Evolutionary conservation across 2,113 vertebrate species (phyloP).

Genomic region (Istiophorus platypterus): DNA sequence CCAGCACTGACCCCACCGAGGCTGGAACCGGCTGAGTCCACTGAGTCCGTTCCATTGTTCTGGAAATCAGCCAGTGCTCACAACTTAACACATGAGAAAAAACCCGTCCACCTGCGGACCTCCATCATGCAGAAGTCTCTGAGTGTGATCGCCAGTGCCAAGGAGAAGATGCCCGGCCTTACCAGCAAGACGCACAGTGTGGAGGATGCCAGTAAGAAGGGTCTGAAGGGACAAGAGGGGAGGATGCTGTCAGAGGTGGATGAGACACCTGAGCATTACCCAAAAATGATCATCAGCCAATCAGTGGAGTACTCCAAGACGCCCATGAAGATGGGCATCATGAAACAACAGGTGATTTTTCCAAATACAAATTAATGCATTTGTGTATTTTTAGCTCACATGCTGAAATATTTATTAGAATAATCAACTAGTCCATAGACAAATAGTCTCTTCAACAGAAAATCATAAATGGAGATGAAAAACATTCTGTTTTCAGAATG

Average conservation of each 20-base stretch:
- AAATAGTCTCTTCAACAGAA: neutral
- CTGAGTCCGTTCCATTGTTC: conserved; percentile 93
- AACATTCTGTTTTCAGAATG: neutral
- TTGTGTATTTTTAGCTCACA: neutral
- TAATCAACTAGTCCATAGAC: neutral
- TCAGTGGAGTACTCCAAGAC: conserved; percentile 91
- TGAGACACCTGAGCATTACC: conserved; percentile 87
- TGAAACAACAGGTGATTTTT: conserved; percentile 91
- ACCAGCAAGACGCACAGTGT: conserved; percentile 87
- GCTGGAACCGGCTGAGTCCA: conserved; percentile 87
- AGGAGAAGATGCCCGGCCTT: conserved; percentile 95
- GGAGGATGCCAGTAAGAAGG: conserved; percentile 88
- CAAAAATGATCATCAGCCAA: conserved; percentile 88
- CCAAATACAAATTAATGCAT: neutral
- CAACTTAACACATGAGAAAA: conserved; percentile 95
- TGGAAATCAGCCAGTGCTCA: conserved; percentile 98
- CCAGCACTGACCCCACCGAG: conserved; percentile 65
- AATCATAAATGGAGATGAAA: neutral
- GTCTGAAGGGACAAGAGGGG: conserved; percentile 86
- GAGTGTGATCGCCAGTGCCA: conserved; percentile 97
- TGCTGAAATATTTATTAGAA: neutral
- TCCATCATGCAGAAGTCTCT: conserved; percentile 98
- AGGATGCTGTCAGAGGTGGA: conserved; percentile 86
- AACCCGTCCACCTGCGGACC: conserved; percentile 91
- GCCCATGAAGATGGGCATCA: conserved; percentile 93